Evolutionary conservation across 2,113 vertebrate species (phyloP).

Genomic region (Fulica atra): DNA sequence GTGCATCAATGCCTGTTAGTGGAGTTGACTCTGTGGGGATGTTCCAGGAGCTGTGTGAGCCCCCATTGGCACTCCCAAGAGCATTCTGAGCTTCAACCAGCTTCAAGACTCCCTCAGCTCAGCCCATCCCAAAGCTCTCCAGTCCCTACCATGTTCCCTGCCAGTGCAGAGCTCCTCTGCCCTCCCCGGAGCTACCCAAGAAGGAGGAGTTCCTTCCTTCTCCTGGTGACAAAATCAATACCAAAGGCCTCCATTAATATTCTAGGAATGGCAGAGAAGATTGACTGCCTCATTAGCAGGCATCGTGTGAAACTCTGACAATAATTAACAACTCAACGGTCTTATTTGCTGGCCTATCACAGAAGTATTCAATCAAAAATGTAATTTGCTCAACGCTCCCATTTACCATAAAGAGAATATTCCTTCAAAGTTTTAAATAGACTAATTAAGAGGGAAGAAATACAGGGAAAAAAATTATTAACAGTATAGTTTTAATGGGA

Average conservation of each 20-base stretch:
- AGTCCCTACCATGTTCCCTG: neutral
- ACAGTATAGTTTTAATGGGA: constrained; percentile 84
- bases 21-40: neutral
- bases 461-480: constrained; percentile 76
- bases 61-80: neutral
- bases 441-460: constrained; percentile 86
- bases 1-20: rapidly evolving
- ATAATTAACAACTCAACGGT: constrained; percentile 84
- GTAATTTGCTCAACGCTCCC: constrained; percentile 80
- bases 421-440: constrained; percentile 84
- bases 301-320: constrained; percentile 79
- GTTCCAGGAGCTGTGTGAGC: neutral
- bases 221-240: constrained; percentile 38
- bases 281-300: constrained; percentile 85
- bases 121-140: neutral
- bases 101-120: neutral
- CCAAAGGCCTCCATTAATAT: constrained; percentile 73
- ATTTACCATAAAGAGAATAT: constrained; percentile 82
- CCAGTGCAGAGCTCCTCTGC: neutral
- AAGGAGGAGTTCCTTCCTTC: neutral
- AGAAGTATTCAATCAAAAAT: constrained; percentile 87
- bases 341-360: constrained; percentile 85
- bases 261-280: constrained; percentile 73
- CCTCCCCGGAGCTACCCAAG: neutral
- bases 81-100: neutral